Evolutionary conservation across 2,797 vertebrate genomes (phyloP).

Genomic region (Macropodus opercularis): DNA sequence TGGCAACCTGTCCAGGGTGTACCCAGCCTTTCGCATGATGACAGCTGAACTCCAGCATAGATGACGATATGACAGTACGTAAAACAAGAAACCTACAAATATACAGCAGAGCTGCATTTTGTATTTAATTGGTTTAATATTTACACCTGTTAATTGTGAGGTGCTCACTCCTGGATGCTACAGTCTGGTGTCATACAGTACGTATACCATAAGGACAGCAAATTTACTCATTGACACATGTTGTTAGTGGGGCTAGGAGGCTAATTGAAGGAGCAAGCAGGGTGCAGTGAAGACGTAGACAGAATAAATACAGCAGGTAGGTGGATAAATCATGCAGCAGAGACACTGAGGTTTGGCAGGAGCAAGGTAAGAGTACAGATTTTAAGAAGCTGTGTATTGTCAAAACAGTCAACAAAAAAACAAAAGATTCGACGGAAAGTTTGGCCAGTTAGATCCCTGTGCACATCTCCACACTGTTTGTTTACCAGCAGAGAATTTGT

Average conservation of each 20-base stretch:
- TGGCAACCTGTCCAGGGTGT: too few species aligned
- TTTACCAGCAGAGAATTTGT: conserved; percentile 12
- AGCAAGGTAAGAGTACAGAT: conserved; percentile 10
- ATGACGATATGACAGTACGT: too few species aligned
- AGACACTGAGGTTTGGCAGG: conserved; percentile 6
- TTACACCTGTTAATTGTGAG: conserved; percentile 1
- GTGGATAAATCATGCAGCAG: conserved; percentile 9
- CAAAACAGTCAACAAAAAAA: conserved; percentile 19
- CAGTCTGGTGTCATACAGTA: neutral
- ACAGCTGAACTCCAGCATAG: too few species aligned
- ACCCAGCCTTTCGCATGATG: too few species aligned
- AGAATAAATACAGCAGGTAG: neutral
- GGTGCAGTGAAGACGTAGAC: neutral
- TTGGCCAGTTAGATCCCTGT: neutral
- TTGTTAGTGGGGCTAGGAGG: neutral
- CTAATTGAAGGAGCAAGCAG: neutral
- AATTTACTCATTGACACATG: conserved; percentile 22
- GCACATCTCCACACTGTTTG: conserved; percentile 1
- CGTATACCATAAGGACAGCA: too few species aligned
- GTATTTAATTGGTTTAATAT: too few species aligned
- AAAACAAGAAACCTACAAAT: too few species aligned
- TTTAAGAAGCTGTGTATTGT: conserved; percentile 17
- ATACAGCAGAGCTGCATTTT: too few species aligned
- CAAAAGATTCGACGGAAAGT: conserved; percentile 13
- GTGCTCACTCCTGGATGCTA: neutral